These are phyloP conservation scores for Upupa epops DNA, from an alignment of 2,113 vertebrate genomes.

Conservation along the genomic window DNA sequence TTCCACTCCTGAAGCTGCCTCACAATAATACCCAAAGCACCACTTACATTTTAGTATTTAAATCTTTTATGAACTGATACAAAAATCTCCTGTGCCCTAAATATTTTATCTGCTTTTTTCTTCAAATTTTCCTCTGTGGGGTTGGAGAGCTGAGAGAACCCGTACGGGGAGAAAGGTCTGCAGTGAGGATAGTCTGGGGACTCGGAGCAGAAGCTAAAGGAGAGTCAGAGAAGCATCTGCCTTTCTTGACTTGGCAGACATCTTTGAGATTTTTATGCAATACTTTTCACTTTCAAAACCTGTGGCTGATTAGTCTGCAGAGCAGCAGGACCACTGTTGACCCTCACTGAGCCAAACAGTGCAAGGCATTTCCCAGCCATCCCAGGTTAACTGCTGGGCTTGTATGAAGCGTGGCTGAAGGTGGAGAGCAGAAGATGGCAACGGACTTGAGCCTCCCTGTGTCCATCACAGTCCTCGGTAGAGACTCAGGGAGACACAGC, in stretches of 20 bases:
- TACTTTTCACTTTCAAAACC: neutral
- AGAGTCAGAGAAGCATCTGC: neutral
- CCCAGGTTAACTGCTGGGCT: neutral
- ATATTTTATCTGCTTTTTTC: constrained; percentile 25
- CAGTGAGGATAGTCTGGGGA: neutral
- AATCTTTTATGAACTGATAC: constrained; percentile 14
- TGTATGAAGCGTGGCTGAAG: rapidly evolving
- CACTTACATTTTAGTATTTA: constrained; percentile 24
- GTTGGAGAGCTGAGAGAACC: neutral
- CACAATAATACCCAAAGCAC: neutral
- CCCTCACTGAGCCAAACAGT: rapidly evolving
- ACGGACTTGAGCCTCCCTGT: rapidly evolving
- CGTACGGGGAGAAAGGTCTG: neutral
- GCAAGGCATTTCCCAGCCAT: rapidly evolving
- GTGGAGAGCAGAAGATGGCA: rapidly evolving
- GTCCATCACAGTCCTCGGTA: neutral
- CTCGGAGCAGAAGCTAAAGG: neutral
- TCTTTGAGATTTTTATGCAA: neutral
- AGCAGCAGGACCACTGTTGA: rapidly evolving
- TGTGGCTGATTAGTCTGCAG: neutral
- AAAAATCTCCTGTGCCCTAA: constrained; percentile 38
- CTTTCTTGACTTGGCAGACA: neutral
- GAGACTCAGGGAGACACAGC: neutral
- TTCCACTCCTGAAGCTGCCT: constrained; percentile 30
- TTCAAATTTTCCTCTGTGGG: neutral